phyloP scores from a whole-genome alignment of 2,113 vertebrate genomes.

The Tor tambroides region DNA sequence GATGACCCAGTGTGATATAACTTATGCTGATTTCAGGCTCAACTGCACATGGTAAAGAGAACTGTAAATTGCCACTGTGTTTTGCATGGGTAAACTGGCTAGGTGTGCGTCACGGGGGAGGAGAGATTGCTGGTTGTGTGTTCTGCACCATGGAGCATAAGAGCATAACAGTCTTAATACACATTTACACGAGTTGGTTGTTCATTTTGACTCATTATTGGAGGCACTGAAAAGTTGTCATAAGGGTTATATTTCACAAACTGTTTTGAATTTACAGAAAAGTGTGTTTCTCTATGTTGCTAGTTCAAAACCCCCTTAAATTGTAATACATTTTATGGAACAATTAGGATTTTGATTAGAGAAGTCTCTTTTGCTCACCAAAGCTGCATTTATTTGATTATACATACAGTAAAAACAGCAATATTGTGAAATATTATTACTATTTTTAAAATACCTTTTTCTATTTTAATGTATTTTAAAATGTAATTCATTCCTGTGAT shows the following conservation, averaged over 20 bases:
- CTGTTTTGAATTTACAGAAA: neutral
- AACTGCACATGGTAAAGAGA: neutral
- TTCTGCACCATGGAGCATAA: neutral
- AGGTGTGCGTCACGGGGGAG: slow-evolving; percentile 24
- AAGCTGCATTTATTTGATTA: neutral
- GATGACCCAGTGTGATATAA: no score
- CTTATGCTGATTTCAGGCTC: neutral
- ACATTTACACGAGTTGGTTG: neutral
- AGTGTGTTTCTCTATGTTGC: neutral
- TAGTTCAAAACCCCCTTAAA: neutral
- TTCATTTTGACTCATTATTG: no score
- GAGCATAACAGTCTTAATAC: neutral
- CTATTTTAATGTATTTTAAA: neutral
- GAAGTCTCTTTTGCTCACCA: neutral
- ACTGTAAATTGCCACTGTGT: neutral
- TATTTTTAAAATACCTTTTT: no score
- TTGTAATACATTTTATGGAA: neutral
- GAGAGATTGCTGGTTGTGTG: slow-evolving; percentile 14
- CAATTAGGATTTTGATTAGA: neutral
- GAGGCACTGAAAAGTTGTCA: neutral
- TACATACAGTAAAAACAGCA: neutral
- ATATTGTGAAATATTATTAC: no score
- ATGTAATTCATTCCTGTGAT: neutral
- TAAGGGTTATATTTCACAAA: neutral
- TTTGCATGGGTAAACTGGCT: neutral